Evolutionary conservation across 1,140 invertebrate genomes (phyloP).

Genomic region (Aphaenogaster ashmeadi): DNA sequence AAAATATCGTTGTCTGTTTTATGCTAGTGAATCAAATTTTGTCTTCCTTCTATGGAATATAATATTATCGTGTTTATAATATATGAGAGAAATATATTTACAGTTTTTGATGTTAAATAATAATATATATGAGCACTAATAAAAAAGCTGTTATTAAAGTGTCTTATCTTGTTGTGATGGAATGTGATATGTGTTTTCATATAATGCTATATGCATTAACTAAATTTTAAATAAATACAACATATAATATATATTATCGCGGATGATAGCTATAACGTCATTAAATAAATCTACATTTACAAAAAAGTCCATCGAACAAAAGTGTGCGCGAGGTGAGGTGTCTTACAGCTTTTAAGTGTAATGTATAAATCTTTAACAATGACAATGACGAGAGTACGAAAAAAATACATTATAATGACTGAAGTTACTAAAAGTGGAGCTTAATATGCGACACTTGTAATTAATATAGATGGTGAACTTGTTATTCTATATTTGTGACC

Average conservation of each 20-base stretch:
- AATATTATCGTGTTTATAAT: slow-evolving; percentile 22
- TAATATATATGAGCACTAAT: slow-evolving; percentile 16
- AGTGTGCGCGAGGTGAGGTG: neutral
- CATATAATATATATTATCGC: neutral
- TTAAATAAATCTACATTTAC: slow-evolving; percentile 4
- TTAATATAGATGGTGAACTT: neutral
- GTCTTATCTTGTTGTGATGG: slow-evolving; percentile 65
- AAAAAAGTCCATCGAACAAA: neutral
- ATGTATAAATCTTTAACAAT: neutral
- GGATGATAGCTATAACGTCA: neutral
- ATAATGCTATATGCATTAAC: slow-evolving; percentile 6
- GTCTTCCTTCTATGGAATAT: slow-evolving; percentile 58
- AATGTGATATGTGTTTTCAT: slow-evolving; percentile 47
- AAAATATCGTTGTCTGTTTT: neutral
- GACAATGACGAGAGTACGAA: slow-evolving; percentile 49
- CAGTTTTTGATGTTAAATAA: slow-evolving; percentile 41
- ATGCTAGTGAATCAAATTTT: slow-evolving; percentile 56
- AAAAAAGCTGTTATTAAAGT: slow-evolving; percentile 45
- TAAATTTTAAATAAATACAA: slow-evolving; percentile 35
- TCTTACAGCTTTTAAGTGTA: neutral
- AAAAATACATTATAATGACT: slow-evolving; percentile 49
- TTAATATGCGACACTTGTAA: neutral
- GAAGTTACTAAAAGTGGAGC: neutral
- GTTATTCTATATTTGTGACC: slow-evolving; percentile 2
- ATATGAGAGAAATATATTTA: slow-evolving; percentile 46